Conservation (phyloP, 2,113 vertebrate species). For the Orcinus orca region DNA sequence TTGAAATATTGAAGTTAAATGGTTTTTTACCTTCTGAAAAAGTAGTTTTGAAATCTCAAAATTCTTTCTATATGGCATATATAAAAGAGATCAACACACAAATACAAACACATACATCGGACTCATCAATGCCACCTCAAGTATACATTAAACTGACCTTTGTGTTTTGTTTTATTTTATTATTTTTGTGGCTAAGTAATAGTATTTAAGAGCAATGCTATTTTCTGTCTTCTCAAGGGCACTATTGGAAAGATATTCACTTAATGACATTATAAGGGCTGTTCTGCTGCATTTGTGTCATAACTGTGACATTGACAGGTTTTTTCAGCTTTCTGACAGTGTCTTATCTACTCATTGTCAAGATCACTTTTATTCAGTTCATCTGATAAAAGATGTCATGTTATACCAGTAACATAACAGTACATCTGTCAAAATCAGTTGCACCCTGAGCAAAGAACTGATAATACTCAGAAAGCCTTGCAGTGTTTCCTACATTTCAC, state of each 20-base stretch:
- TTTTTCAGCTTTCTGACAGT: slow-evolving; percentile 58
- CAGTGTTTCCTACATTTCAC: slow-evolving; percentile 52
- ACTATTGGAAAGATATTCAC: neutral
- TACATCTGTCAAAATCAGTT: slow-evolving; percentile 73
- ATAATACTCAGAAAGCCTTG: slow-evolving; percentile 52
- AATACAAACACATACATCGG: neutral
- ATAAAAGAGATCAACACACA: neutral
- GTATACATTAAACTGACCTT: neutral
- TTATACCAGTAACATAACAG: slow-evolving; percentile 26
- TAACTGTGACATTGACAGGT: slow-evolving; percentile 41
- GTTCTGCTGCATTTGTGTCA: neutral
- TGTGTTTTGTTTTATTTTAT: neutral
- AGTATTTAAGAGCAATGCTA: neutral
- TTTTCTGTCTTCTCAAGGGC: slow-evolving; percentile 15
- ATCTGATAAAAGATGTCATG: slow-evolving; percentile 51
- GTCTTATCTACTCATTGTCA: slow-evolving; percentile 67
- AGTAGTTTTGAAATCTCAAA: neutral
- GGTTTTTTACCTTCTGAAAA: neutral
- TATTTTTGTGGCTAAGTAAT: slow-evolving; percentile 16
- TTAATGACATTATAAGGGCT: slow-evolving; percentile 56
- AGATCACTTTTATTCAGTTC: slow-evolving; percentile 57
- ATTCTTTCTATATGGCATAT: neutral
- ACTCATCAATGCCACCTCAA: neutral
- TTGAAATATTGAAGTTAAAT: neutral
- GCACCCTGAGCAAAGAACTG: slow-evolving; percentile 39